Conservation (phyloP, 2,888 invertebrate species). For the Ctenicera cuprea region DNA sequence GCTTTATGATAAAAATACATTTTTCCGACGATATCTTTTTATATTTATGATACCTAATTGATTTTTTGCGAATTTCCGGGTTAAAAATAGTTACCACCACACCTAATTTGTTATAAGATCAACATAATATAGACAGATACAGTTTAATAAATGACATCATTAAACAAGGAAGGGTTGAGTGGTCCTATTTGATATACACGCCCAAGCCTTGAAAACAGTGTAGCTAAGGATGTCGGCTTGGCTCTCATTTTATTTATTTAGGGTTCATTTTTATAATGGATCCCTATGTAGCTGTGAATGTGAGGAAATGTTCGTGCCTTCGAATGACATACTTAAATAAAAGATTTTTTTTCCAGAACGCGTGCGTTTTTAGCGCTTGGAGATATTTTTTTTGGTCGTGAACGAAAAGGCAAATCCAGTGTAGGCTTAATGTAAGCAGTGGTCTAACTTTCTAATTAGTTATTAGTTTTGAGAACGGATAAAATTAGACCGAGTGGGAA, state of each 20-base stretch:
- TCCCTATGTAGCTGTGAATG: conserved; percentile 38
- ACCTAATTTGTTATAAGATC: conserved; percentile 8
- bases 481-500: not conserved
- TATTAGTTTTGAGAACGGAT: not conserved
- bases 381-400: not conserved
- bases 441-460: not conserved
- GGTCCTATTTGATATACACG: conserved; percentile 4
- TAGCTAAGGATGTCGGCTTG: conserved; percentile 7
- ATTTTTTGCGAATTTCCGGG: too few species aligned
- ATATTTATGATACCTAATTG: too few species aligned
- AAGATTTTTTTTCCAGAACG: conserved; percentile 5
- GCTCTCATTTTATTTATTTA: conserved; percentile 38
- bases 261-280: conserved; percentile 42
- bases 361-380: not conserved
- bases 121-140: not conserved
- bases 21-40: too few species aligned
- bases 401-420: not conserved
- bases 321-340: conserved; percentile 26
- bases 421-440: not conserved
- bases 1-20: too few species aligned
- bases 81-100: not conserved
- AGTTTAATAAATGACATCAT: conserved; percentile 8
- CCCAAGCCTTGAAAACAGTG: not conserved
- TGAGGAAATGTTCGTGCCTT: conserved; percentile 5
- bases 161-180: not conserved